Evolutionary conservation across 2,888 invertebrate genomes (phyloP).

Genomic region (Oxycera nigricornis): DNA sequence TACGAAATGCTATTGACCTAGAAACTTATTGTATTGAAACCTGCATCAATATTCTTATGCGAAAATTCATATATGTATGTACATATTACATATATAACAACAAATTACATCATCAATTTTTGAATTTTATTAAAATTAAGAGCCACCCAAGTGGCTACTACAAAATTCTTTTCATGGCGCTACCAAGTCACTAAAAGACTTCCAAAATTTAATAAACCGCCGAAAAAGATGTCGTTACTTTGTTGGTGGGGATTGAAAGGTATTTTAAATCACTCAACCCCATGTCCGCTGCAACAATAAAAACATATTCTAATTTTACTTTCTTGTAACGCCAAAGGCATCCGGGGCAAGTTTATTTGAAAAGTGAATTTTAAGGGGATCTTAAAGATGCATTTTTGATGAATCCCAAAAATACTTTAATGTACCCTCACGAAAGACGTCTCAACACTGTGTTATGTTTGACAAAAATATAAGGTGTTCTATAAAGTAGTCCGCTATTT

Average conservation of each 20-base stretch:
- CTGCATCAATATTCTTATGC: too few species aligned
- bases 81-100: too few species aligned
- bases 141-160: constrained; percentile 22
- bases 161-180: not conserved
- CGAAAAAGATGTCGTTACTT: not conserved
- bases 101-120: not conserved
- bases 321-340: constrained; percentile 21
- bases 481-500: too few species aligned
- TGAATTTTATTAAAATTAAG: constrained; percentile 13
- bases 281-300: constrained; percentile 20
- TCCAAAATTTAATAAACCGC: constrained; percentile 33
- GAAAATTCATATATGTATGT: too few species aligned
- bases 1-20: too few species aligned
- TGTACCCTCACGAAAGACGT: too few species aligned
- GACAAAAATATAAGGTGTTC: too few species aligned
- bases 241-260: constrained; percentile 25
- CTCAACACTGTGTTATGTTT: too few species aligned
- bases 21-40: too few species aligned
- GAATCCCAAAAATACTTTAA: not conserved
- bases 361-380: constrained; percentile 9
- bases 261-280: constrained; percentile 35
- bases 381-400: not conserved
- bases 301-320: constrained; percentile 21
- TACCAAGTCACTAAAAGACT: not conserved
- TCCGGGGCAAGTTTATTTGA: constrained; percentile 1